phyloP scores from a whole-genome alignment of 2,797 vertebrate genomes.

The Scolopax bukidnonensis region DNA sequence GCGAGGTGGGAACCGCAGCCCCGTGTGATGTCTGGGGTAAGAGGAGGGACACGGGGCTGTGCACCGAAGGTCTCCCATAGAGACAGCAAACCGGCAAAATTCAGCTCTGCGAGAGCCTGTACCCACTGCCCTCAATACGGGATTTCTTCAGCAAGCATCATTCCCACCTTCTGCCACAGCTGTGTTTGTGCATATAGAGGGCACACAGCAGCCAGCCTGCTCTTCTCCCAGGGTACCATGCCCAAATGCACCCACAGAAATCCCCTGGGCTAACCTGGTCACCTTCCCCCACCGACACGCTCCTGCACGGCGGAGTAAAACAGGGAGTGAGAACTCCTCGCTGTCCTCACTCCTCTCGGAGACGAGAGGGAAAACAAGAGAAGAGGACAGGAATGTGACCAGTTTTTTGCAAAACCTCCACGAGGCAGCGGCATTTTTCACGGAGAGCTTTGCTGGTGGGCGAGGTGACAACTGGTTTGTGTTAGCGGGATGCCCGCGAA shows the following conservation, averaged over 20 bases:
- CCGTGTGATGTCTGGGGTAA: background rate
- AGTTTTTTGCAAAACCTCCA: constrained; percentile 7
- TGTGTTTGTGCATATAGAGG: fast-evolving
- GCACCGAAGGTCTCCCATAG: background rate
- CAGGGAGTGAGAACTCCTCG: background rate
- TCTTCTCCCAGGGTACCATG: background rate
- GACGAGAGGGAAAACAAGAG: background rate
- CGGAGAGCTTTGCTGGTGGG: background rate
- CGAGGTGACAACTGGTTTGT: constrained; percentile 2
- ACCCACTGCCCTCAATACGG: background rate
- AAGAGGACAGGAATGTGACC: background rate
- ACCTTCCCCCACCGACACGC: background rate
- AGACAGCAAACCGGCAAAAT: background rate
- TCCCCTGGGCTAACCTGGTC: background rate
- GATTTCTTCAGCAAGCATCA: background rate
- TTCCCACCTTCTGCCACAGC: background rate
- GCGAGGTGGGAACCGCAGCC: background rate
- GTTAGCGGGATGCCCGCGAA: background rate
- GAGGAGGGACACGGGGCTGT: background rate
- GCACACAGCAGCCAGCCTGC: background rate
- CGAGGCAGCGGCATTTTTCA: background rate
- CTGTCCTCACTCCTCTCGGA: background rate
- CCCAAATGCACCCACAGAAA: background rate
- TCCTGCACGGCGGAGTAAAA: background rate
- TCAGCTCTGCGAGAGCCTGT: background rate